These are phyloP conservation scores for Cephalopachus bancanus DNA, from an alignment of 2,797 vertebrate species.

Conservation along the genomic window DNA sequence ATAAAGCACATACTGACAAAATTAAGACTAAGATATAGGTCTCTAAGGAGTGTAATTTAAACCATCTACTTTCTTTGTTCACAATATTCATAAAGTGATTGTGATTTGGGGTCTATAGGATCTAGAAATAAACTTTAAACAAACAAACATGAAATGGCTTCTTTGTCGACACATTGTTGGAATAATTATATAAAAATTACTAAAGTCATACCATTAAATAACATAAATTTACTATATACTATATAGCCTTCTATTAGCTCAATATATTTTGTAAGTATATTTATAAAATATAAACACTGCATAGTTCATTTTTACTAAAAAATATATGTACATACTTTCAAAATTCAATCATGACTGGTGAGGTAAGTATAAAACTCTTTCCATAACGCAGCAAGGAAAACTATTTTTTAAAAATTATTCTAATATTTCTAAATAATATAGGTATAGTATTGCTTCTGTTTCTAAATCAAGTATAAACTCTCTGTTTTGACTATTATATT, in stretches of 20 bases:
- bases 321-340: not conserved
- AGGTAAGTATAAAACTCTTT: not conserved
- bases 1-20: not conserved
- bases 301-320: conserved; percentile 3
- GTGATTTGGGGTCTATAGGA: not conserved
- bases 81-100: not conserved
- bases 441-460: not conserved
- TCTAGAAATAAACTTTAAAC: not conserved
- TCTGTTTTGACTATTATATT: not conserved
- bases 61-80: not conserved
- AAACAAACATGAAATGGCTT: not conserved
- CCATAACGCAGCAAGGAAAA: not conserved
- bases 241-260: not conserved
- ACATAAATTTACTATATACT: not conserved
- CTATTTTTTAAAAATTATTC: not conserved
- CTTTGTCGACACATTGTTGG: not conserved
- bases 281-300: not conserved
- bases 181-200: not conserved
- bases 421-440: not conserved
- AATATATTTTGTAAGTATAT: not conserved
- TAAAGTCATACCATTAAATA: conserved; percentile 41
- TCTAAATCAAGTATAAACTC: not conserved
- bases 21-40: not conserved
- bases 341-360: not conserved
- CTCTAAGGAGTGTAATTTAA: not conserved